Percentiles rank a stretch among this genome's conserved stretches.
Conservation (phyloP, 2,113 vertebrate species). For the Ochotona curzoniae region DNA sequence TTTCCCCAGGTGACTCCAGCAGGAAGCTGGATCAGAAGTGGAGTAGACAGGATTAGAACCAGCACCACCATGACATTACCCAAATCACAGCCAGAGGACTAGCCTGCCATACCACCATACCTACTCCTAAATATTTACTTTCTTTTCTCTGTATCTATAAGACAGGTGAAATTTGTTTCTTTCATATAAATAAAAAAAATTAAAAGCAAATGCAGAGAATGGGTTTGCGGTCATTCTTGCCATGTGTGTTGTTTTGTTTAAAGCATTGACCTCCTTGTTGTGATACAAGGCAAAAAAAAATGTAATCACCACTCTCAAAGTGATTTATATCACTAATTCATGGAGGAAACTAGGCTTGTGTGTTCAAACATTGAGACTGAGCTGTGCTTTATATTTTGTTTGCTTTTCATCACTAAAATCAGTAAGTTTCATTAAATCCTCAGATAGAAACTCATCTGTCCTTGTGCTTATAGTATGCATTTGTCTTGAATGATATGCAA, state of each 20-base stretch:
- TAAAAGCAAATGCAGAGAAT: conserved; percentile 16
- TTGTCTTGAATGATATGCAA: background rate
- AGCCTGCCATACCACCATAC: too few species aligned
- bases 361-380: background rate
- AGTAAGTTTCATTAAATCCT: background rate
- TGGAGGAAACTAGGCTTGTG: background rate
- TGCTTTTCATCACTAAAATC: background rate
- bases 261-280: background rate
- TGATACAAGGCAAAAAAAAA: background rate
- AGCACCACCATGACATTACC: too few species aligned
- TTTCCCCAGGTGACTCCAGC: too few species aligned
- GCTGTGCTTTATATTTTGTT: background rate
- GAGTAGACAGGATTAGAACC: too few species aligned
- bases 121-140: too few species aligned
- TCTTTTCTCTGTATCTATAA: too few species aligned
- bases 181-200: background rate
- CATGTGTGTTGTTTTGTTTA: background rate
- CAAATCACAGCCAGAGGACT: too few species aligned
- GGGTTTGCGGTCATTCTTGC: background rate
- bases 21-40: too few species aligned
- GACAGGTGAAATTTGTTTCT: too few species aligned
- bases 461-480: background rate
- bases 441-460: background rate
- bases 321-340: background rate
- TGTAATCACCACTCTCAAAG: background rate